A percentile compares a stretch with the other conserved stretches of the same genome.
These are phyloP conservation scores for Pararge aegeria DNA, from an alignment of 1,140 invertebrate genomes.

Conservation along the genomic window DNA sequence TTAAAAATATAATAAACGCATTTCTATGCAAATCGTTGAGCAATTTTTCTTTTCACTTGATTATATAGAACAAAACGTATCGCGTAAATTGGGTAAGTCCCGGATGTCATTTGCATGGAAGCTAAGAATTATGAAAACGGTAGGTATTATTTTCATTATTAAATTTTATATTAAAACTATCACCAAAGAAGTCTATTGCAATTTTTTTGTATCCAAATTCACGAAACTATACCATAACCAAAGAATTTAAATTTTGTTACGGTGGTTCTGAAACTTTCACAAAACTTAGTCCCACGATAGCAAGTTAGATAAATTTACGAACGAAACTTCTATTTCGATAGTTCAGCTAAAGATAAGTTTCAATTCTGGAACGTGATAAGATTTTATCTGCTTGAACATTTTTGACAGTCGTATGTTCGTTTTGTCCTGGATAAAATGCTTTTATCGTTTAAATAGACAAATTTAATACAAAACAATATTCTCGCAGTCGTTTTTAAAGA, in stretches of 20 bases:
- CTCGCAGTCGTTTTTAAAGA: too few species aligned
- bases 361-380: conserved; percentile 21
- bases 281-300: conserved; percentile 11
- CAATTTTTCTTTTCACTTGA: conserved; percentile 1
- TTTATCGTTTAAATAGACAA: not conserved
- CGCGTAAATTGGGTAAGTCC: not conserved
- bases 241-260: conserved; percentile 10
- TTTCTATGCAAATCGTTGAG: conserved; percentile 2
- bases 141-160: too few species aligned
- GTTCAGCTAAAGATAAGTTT: conserved; percentile 21
- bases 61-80: conserved; percentile 5
- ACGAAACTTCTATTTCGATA: conserved; percentile 21
- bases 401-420: not conserved
- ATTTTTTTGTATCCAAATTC: too few species aligned
- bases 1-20: not conserved
- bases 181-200: too few species aligned
- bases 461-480: too few species aligned
- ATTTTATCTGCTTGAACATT: conserved; percentile 12
- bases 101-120: not conserved
- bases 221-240: too few species aligned
- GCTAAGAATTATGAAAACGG: not conserved
- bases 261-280: conserved; percentile 1
- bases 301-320: conserved; percentile 21
- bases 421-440: not conserved
- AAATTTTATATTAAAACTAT: too few species aligned